Conservation (phyloP, 1,140 invertebrate species). For the Tyrophagus putrescentiae region DNA sequence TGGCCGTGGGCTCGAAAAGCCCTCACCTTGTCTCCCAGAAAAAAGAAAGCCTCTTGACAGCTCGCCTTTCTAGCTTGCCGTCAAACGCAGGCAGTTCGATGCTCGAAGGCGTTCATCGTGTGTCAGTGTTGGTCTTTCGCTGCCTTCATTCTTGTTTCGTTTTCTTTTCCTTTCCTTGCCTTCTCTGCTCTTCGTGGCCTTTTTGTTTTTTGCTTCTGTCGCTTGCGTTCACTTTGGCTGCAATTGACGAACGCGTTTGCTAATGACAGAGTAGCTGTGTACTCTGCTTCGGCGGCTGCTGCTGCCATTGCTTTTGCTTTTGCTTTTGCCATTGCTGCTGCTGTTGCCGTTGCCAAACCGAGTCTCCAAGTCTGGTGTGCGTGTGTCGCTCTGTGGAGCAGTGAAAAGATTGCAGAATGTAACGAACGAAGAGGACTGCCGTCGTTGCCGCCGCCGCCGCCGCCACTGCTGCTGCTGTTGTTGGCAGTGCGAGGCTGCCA, state of each 20-base stretch:
- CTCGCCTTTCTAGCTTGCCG: too few species aligned
- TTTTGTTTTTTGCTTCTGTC: conserved; percentile 2
- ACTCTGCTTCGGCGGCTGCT: background rate
- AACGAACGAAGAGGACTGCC: too few species aligned
- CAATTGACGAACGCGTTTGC: conserved; percentile 10
- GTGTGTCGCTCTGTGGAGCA: background rate
- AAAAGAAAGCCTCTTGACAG: too few species aligned
- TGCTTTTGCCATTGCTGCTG: background rate
- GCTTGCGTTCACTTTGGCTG: background rate
- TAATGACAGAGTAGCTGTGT: conserved; percentile 7
- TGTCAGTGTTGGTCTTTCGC: background rate
- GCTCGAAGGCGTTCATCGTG: conserved; percentile 10
- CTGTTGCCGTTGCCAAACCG: conserved; percentile 3
- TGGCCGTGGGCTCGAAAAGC: too few species aligned
- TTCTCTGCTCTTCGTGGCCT: background rate
- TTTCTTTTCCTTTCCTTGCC: background rate
- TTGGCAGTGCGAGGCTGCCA: too few species aligned
- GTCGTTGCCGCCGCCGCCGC: too few species aligned
- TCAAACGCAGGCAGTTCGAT: background rate
- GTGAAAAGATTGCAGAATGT: conserved; percentile 4
- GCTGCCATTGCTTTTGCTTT: conserved; percentile 9
- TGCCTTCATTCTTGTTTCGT: background rate
- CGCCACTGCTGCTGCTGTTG: too few species aligned
- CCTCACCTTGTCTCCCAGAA: too few species aligned
- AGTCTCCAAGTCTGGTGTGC: background rate